Conservation (phyloP, 2,113 vertebrate genomes). For the Mastomys coucha region DNA sequence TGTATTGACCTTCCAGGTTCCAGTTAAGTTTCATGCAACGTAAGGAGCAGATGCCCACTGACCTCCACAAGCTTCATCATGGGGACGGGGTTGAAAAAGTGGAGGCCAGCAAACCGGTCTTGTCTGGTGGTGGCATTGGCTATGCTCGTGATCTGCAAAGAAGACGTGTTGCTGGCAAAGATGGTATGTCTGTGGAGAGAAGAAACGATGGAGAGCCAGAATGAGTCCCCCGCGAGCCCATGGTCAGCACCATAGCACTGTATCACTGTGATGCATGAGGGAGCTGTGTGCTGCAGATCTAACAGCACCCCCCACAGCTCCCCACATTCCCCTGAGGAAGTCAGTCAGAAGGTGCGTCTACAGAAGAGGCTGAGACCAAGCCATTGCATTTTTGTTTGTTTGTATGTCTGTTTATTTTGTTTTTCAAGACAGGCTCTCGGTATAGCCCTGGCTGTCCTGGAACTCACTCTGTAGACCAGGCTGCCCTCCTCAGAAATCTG, state of each 20-base stretch:
- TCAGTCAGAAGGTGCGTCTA: background rate
- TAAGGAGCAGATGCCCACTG: background rate
- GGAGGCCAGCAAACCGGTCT: constrained; percentile 96
- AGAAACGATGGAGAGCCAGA: background rate
- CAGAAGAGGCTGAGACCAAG: background rate
- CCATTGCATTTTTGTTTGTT: background rate
- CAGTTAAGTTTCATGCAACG: background rate
- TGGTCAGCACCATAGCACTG: accelerated
- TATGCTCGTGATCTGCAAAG: constrained; percentile 93
- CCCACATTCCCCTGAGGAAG: background rate
- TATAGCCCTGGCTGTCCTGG: no score
- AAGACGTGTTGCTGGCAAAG: constrained; percentile 99
- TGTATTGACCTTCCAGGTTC: no score
- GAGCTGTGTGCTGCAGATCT: background rate
- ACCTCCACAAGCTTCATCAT: constrained; percentile 99
- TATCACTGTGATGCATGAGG: accelerated
- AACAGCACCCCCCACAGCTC: no score
- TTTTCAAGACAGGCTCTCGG: no score
- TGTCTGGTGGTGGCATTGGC: constrained; percentile 94
- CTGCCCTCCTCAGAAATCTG: no score
- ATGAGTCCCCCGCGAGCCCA: background rate
- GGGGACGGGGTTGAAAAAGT: constrained; percentile 99
- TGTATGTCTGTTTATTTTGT: no score
- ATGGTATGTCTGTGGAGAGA: constrained; percentile 92
- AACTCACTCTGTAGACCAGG: no score